Conservation (phyloP, 2,888 invertebrate species). For the Brenthis hecate region DNA sequence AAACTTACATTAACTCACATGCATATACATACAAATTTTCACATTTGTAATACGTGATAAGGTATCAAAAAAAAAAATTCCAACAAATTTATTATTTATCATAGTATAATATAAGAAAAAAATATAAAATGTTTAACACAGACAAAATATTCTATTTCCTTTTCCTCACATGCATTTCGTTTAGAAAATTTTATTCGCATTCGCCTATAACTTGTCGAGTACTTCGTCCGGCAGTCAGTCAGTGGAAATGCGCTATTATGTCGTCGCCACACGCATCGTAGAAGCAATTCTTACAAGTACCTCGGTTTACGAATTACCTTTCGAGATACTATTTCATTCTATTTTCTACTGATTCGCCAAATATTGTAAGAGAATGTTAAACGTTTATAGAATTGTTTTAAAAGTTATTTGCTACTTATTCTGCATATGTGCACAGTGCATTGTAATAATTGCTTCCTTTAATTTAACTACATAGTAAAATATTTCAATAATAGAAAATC, state of each 20-base stretch:
- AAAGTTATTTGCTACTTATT: no score
- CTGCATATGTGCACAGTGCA: no score
- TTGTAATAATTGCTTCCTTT: no score
- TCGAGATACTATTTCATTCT: conserved; percentile 55
- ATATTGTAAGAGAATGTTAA: conserved; percentile 6
- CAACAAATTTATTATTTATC: no score
- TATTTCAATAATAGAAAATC: no score
- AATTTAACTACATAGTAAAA: no score
- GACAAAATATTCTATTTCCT: neutral
- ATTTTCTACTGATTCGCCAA: conserved; percentile 29
- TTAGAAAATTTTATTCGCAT: conserved; percentile 20
- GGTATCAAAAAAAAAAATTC: no score
- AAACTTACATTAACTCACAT: no score
- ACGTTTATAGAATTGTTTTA: no score
- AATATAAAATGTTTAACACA: neutral
- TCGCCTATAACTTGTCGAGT: conserved; percentile 34
- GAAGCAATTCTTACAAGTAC: conserved; percentile 72
- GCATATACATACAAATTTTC: neutral
- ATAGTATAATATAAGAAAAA: no score
- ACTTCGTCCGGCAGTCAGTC: conserved; percentile 69
- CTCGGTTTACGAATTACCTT: conserved; percentile 68
- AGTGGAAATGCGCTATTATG: conserved; percentile 77
- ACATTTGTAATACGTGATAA: no score
- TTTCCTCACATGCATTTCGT: conserved; percentile 1
- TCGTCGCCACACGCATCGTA: conserved; percentile 71